Conservation (phyloP, 2,113 vertebrate species). For the Pyxicephalus adspersus region DNA sequence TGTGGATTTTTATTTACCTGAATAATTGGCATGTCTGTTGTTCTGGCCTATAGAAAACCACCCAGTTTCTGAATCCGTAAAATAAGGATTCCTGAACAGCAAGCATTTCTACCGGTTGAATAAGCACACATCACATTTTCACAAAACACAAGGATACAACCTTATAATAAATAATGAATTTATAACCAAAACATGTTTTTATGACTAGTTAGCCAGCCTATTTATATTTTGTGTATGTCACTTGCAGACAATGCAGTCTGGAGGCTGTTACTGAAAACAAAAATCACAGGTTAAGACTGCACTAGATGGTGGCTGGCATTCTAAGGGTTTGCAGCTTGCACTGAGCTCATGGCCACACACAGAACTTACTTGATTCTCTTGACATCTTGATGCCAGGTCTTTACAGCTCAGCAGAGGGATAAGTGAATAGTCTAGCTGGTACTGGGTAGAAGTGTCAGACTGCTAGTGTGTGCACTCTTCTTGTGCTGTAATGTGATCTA, state of each 20-base stretch:
- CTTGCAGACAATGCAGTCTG: neutral
- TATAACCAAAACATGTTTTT: too few relatives aligned
- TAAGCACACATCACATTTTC: too few relatives aligned
- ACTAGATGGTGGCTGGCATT: neutral
- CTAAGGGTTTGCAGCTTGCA: neutral
- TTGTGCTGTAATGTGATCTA: slow-evolving; percentile 41
- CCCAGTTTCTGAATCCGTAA: too few relatives aligned
- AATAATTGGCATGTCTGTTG: too few relatives aligned
- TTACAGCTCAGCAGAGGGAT: slow-evolving; percentile 17
- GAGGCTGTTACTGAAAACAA: neutral
- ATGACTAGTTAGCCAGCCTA: neutral
- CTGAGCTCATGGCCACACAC: neutral
- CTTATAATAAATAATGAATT: too few relatives aligned
- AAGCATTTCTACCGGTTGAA: too few relatives aligned
- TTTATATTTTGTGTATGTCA: neutral
- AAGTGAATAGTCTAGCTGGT: neutral
- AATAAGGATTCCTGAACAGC: too few relatives aligned
- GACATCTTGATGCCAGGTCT: slow-evolving; percentile 32
- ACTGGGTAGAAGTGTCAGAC: neutral
- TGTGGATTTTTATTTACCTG: too few relatives aligned
- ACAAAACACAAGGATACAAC: too few relatives aligned
- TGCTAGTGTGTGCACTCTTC: slow-evolving; percentile 25
- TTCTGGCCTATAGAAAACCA: too few relatives aligned
- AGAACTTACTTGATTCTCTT: slow-evolving; percentile 39
- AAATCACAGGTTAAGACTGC: neutral